These are phyloP conservation scores for Isoperla grammatica DNA, from an alignment of 2,888 invertebrate genomes.

Conservation along the genomic window DNA sequence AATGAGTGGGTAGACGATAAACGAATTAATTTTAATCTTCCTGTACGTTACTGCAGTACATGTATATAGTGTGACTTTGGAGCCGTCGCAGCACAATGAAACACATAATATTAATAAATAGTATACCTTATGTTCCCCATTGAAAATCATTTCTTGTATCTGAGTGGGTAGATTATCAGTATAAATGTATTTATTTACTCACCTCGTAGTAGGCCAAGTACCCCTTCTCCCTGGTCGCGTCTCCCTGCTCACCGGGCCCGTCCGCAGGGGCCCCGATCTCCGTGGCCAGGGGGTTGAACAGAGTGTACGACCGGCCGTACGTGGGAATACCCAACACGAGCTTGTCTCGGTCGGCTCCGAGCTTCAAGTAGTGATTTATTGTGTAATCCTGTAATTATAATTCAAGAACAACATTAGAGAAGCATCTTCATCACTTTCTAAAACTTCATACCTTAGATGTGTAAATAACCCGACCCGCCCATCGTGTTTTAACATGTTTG, in stretches of 20 bases:
- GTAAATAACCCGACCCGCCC: too few species aligned
- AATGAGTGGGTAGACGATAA: too few species aligned
- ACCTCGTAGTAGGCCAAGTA: conserved; percentile 92
- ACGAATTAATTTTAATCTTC: too few species aligned
- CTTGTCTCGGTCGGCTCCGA: conserved; percentile 74
- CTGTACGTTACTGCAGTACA: too few species aligned
- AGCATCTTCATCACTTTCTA: conserved; percentile 12
- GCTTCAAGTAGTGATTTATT: conserved; percentile 71
- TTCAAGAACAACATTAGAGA: background rate
- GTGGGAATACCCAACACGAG: conserved; percentile 82
- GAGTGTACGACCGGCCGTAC: conserved; percentile 83
- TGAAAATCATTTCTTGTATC: too few species aligned
- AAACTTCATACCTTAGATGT: background rate
- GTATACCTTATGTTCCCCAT: too few species aligned
- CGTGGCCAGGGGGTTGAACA: conserved; percentile 77
- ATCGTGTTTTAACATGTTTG: too few species aligned
- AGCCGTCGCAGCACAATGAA: too few species aligned
- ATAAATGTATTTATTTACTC: too few species aligned
- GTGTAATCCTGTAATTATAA: conserved; percentile 59
- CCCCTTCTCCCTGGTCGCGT: conserved; percentile 87
- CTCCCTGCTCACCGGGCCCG: conserved; percentile 86
- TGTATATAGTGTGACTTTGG: too few species aligned
- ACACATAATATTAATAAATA: too few species aligned
- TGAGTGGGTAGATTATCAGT: too few species aligned
- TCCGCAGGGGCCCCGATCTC: conserved; percentile 85